Evolutionary conservation across 2,113 vertebrate species (phyloP).

Genomic region (Echinops telfairi): DNA sequence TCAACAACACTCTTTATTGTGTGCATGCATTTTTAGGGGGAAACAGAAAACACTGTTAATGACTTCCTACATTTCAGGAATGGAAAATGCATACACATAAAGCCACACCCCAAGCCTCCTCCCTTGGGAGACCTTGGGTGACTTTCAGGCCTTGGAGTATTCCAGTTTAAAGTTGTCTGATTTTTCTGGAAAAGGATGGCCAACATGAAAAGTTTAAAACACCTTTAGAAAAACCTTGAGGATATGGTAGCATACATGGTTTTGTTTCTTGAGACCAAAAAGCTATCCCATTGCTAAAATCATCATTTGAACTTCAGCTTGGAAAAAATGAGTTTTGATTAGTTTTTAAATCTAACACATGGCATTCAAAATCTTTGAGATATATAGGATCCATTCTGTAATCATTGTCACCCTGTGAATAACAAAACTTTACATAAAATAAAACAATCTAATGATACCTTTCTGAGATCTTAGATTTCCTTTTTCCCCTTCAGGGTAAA

Average conservation of each 20-base stretch:
- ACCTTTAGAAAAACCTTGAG: neutral
- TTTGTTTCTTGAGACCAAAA: neutral
- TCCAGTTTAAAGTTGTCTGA: neutral
- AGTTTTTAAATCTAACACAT: neutral
- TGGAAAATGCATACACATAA: neutral
- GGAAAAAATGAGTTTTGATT: neutral
- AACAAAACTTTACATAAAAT: slow-evolving; percentile 20
- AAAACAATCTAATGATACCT: neutral
- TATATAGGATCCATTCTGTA: neutral
- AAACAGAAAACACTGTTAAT: neutral
- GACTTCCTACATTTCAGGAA: neutral
- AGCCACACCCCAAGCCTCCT: neutral
- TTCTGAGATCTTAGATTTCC: neutral
- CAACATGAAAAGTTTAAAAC: neutral
- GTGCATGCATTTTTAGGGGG: too few relatives aligned
- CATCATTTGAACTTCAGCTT: neutral
- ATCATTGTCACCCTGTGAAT: neutral
- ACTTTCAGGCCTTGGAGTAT: neutral
- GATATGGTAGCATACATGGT: too few relatives aligned
- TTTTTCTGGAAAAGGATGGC: neutral
- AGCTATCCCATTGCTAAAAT: neutral
- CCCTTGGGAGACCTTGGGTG: neutral
- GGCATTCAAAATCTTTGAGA: neutral
- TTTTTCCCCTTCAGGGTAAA: neutral
- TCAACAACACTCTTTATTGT: too few relatives aligned